Conservation (phyloP, 1,140 invertebrate genomes). For the Zeugodacus cucurbitae region DNA sequence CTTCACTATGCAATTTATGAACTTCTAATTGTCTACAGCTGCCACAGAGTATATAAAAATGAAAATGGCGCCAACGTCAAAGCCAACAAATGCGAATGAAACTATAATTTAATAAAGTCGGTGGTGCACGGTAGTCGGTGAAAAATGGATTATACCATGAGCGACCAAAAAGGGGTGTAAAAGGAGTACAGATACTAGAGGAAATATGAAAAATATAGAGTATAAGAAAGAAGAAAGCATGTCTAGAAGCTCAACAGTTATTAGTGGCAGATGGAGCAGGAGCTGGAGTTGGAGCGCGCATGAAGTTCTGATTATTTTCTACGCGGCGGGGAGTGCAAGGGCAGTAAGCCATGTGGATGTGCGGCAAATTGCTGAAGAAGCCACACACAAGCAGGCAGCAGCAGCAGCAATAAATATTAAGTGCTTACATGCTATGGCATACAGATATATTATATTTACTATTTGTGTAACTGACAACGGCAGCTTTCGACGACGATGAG, state of each 20-base stretch:
- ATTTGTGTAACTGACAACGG: neutral
- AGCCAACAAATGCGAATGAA: neutral
- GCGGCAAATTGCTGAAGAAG: neutral
- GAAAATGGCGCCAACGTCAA: neutral
- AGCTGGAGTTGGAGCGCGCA: neutral
- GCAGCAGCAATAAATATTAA: neutral
- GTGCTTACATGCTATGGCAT: neutral
- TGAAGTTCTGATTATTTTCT: neutral
- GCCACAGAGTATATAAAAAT: neutral
- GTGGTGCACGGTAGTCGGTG: neutral
- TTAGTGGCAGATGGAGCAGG: neutral
- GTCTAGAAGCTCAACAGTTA: neutral
- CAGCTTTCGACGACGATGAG: neutral
- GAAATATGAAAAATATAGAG: neutral
- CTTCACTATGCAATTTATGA: neutral
- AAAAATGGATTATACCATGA: neutral
- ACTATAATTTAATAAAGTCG: conserved; percentile 30
- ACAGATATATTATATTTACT: neutral
- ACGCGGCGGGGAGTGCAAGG: neutral
- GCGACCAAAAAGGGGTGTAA: neutral
- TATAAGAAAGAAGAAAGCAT: neutral
- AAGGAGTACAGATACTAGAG: neutral
- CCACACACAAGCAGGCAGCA: neutral
- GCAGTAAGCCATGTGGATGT: neutral
- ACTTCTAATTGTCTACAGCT: neutral